Evolutionary conservation across 2,797 vertebrate species (phyloP), one percentile per base, ranked within the genome.

Genomic region (Crypturellus tataupa): DNA sequence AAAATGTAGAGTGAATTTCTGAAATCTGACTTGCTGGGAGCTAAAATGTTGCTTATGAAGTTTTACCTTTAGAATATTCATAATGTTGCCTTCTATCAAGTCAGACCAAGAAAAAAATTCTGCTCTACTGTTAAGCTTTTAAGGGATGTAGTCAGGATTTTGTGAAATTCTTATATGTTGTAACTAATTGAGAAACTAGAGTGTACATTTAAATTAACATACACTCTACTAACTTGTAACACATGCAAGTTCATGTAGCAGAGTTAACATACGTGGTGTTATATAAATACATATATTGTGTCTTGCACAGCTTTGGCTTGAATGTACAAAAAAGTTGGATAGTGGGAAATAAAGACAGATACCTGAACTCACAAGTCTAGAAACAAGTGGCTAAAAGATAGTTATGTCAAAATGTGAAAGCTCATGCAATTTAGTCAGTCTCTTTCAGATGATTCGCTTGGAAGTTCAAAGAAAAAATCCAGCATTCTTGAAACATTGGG

Each of bases 401-500:
- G 39, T 69, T 63, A 25, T 68, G 37, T 75, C 33, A 62, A 85
- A 80, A 71, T 58, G 7, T 67, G 51, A 81, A 85, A 72, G 4
- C 20, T 58, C 63, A 1, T 82, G 14, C n/a, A 53, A 92, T 83
- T 94, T 35, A 65, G 95, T 95, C 94, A 99, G 99, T 98, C 98
- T 96, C 96, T 99, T 98, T 99, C 99, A 98, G 99, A 99, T 98
- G 99, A 99, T 94, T 99, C 99, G 2, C 95, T 98, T 97, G 98
- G 97, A 80, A 95, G 95, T 93, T 96, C 98, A 68, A 98, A 97
- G 64, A 94, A 96, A 59, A 96, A 94, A 37, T 25, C 95, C 17
- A 90, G 94, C 44, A 68, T 98, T 84, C 96, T 98, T 68, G 97
- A 98, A 93, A 97, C 92, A 65, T 6, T 97, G 76, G 97, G 96